Percentiles rank a stretch among this genome's conserved stretches.
Conservation (phyloP, 2,888 invertebrate species). For the Folsomia candida region DNA sequence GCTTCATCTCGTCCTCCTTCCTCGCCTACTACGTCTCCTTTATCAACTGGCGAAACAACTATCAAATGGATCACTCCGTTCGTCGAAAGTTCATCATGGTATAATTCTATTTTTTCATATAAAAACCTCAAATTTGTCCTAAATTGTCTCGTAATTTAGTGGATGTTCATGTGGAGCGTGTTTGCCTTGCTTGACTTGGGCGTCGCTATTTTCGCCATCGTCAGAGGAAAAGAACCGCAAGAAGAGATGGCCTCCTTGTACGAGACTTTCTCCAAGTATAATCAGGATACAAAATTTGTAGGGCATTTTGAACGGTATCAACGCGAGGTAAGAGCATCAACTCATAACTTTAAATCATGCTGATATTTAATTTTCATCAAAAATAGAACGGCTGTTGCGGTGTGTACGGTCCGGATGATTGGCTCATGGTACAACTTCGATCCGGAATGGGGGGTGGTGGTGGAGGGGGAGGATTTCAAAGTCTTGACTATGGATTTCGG, state of each 20-base stretch:
- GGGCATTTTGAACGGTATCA: conserved; percentile 44
- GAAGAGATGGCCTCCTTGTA: conserved; percentile 40
- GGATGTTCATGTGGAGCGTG: conserved; percentile 20
- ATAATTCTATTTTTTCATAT: neutral
- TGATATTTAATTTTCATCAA: neutral
- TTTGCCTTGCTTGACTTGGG: conserved; percentile 11
- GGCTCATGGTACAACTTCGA: conserved; percentile 42
- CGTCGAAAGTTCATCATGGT: conserved; percentile 41
- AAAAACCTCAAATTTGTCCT: neutral
- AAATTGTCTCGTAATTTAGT: conserved; percentile 17
- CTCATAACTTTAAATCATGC: neutral
- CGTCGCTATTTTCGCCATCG: conserved; percentile 15
- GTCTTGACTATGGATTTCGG: conserved; percentile 25
- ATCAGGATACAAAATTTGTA: conserved; percentile 40
- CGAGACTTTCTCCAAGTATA: conserved; percentile 38
- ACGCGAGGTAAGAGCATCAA: conserved; percentile 33
- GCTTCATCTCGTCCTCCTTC: conserved; percentile 2
- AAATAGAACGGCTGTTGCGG: conserved; percentile 44
- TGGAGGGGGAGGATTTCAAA: conserved; percentile 17
- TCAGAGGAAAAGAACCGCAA: conserved; percentile 38
- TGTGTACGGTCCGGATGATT: conserved; percentile 46
- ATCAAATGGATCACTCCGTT: conserved; percentile 41
- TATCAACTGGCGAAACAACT: conserved; percentile 43
- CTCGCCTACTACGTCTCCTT: conserved; percentile 35
- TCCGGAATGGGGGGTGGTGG: conserved; percentile 9